These are phyloP conservation scores for Drosophila funebris DNA, from an alignment of 1,140 invertebrate species.

Conservation along the genomic window DNA sequence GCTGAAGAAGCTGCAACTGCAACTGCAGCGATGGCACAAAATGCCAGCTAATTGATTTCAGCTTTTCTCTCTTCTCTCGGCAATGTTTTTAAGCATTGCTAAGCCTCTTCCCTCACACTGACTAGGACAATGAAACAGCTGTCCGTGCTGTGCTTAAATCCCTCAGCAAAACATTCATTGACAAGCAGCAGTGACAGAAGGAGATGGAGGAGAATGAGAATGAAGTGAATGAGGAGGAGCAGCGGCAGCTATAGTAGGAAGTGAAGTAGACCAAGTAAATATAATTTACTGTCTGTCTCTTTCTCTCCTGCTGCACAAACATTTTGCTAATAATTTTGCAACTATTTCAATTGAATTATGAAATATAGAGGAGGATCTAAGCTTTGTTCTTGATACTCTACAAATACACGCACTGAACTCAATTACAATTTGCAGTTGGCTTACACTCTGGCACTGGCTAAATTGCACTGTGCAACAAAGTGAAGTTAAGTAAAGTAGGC, in stretches of 20 bases:
- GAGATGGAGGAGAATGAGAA: background rate
- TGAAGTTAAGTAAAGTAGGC: too few relatives aligned
- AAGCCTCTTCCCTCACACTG: conserved; percentile 18
- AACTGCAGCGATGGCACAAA: conserved; percentile 9
- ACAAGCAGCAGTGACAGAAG: conserved; percentile 2
- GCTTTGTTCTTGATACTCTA: background rate
- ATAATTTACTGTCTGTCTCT: background rate
- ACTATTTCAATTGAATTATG: conserved; percentile 79
- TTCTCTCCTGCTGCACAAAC: conserved; percentile 34
- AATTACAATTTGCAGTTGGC: conserved; percentile 63
- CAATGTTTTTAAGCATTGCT: conserved; percentile 24
- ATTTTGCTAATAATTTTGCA: conserved; percentile 55
- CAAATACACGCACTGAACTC: conserved; percentile 43
- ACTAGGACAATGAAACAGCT: conserved; percentile 21
- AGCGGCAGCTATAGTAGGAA: background rate
- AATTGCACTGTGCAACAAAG: conserved; percentile 16
- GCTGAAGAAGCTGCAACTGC: background rate
- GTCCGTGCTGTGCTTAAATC: conserved; percentile 7
- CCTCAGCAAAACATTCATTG: conserved; percentile 2
- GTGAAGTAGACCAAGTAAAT: background rate
- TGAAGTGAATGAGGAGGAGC: too few relatives aligned
- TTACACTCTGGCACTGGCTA: background rate
- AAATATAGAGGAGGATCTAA: conserved; percentile 42
- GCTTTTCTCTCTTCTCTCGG: background rate
- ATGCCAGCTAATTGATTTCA: conserved; percentile 44